Evolutionary conservation across 2,888 invertebrate species (phyloP).

Genomic region (Ptilodon capucinus): DNA sequence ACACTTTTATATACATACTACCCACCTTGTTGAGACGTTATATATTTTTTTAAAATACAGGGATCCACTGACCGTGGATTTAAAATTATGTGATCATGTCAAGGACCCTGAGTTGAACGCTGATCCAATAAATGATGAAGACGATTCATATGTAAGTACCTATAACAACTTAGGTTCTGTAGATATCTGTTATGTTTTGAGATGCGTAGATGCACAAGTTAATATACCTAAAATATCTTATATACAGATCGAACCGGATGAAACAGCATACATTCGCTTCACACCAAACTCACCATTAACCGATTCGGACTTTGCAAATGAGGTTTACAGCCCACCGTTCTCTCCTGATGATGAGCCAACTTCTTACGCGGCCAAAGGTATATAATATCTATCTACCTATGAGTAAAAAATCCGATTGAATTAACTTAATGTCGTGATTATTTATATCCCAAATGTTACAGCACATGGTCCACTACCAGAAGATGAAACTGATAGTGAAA

Average conservation of each 20-base stretch:
- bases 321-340: conserved; percentile 89
- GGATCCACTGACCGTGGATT: conserved; percentile 61
- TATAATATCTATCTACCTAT: background rate
- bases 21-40: background rate
- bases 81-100: conserved; percentile 71
- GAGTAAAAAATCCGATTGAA: background rate
- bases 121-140: conserved; percentile 36
- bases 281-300: conserved; percentile 85
- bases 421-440: background rate
- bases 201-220: background rate
- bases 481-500: conserved; percentile 63
- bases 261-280: conserved; percentile 91
- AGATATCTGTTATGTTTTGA: too few species aligned
- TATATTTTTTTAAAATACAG: conserved; percentile 34
- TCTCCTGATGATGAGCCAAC: conserved; percentile 72
- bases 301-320: conserved; percentile 89
- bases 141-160: conserved; percentile 50
- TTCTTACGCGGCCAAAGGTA: conserved; percentile 61
- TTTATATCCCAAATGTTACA: conserved; percentile 11
- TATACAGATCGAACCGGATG: conserved; percentile 83
- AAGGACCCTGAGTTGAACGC: conserved; percentile 62
- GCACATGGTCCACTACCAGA: conserved; percentile 37
- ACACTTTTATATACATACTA: too few species aligned
- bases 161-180: too few species aligned
- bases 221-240: background rate